Evolutionary conservation across 2,888 invertebrate species (phyloP).

Genomic region (Lapara coniferarum): DNA sequence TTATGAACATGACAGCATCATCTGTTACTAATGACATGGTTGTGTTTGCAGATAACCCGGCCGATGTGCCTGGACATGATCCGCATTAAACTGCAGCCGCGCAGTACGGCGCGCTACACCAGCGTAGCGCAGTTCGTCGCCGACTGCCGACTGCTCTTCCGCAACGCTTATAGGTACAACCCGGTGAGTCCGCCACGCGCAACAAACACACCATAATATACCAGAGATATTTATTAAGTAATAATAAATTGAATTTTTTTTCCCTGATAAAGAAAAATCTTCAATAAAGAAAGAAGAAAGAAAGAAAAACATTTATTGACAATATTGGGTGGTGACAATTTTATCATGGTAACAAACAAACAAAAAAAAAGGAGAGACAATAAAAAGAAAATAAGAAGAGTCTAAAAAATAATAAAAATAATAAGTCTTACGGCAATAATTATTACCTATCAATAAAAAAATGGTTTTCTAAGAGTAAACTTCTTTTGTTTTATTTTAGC

Average conservation of each 20-base stretch:
- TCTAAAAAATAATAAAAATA: no score
- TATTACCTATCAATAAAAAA: no score
- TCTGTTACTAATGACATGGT: background rate
- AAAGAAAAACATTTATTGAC: no score
- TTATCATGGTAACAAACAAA: no score
- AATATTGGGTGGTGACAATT: no score
- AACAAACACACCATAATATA: background rate
- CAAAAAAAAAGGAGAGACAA: no score
- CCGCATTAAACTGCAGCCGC: slow-evolving; percentile 90
- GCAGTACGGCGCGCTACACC: slow-evolving; percentile 88
- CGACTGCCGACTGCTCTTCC: slow-evolving; percentile 93
- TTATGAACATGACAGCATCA: background rate
- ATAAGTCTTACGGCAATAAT: no score
- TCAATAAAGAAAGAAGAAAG: background rate
- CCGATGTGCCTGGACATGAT: slow-evolving; percentile 95
- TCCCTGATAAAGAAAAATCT: background rate
- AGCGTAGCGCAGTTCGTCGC: slow-evolving; percentile 89
- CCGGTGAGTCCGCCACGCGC: slow-evolving; percentile 83
- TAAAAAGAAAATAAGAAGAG: no score
- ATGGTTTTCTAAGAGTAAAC: background rate
- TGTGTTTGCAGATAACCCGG: slow-evolving; percentile 83
- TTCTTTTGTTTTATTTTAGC: slow-evolving; percentile 69
- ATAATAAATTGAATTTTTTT: no score
- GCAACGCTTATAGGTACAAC: slow-evolving; percentile 93
- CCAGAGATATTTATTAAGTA: no score